These are phyloP conservation scores for Clarias fuscus DNA, from an alignment of 2,797 vertebrate species.

Conservation along the genomic window DNA sequence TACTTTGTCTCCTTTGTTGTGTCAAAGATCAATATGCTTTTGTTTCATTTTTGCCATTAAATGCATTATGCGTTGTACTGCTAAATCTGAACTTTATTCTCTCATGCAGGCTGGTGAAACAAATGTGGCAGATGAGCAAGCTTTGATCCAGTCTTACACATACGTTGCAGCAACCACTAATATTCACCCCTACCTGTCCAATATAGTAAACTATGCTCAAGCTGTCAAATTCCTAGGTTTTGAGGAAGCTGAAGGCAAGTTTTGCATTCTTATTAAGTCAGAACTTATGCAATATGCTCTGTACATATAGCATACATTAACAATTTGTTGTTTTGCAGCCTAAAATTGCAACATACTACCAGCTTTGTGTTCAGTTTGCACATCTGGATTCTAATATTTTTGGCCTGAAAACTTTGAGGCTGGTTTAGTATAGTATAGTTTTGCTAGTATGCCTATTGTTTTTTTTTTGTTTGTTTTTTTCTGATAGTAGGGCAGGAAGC, in stretches of 20 bases:
- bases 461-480: too few species aligned
- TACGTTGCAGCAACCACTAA: slow-evolving; percentile 98
- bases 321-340: not conserved
- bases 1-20: not conserved
- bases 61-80: slow-evolving; percentile 1
- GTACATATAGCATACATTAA: not conserved
- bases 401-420: not conserved
- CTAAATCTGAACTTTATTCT: not conserved
- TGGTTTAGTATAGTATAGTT: not conserved
- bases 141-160: slow-evolving; percentile 95
- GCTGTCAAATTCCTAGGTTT: slow-evolving; percentile 98
- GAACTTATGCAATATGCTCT: not conserved
- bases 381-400: not conserved
- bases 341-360: not conserved
- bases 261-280: not conserved
- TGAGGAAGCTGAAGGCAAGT: slow-evolving; percentile 87
- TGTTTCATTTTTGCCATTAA: not conserved
- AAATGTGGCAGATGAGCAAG: slow-evolving; percentile 90
- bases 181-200: slow-evolving; percentile 95
- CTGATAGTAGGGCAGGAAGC: not conserved
- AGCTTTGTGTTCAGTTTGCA: not conserved
- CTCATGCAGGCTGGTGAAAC: slow-evolving; percentile 79
- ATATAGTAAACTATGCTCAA: slow-evolving; percentile 98
- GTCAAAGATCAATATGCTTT: not conserved
- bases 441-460: not conserved